These are phyloP conservation scores for Silurus asotus DNA, from an alignment of 2,113 vertebrate genomes.

Conservation along the genomic window DNA sequence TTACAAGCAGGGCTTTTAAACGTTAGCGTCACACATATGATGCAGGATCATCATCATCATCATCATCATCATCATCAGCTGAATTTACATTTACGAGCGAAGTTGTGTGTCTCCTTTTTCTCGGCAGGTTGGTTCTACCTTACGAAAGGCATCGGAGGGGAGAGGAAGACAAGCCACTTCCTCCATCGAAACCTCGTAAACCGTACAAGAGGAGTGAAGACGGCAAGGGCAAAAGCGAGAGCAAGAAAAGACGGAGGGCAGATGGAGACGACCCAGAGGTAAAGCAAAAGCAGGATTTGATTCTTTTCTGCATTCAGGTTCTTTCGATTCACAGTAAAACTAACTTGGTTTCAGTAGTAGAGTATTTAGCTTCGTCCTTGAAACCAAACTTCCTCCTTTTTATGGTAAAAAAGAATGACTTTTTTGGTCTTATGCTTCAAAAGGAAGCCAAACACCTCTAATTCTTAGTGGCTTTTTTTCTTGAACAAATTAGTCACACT, in stretches of 20 bases:
- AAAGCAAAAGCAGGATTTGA: not conserved
- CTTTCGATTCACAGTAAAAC: not conserved
- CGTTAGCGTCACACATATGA: not conserved
- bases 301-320: not conserved
- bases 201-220: constrained; percentile 82
- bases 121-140: constrained; percentile 84
- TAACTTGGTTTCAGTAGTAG: not conserved
- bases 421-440: not conserved
- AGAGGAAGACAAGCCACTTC: constrained; percentile 90
- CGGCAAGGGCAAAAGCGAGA: constrained; percentile 64
- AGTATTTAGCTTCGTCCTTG: not conserved
- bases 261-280: constrained; percentile 72
- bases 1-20: not conserved
- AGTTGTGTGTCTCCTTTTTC: not conserved
- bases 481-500: not conserved
- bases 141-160: constrained; percentile 89
- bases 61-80: too few species aligned
- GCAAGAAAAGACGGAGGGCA: constrained; percentile 71
- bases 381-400: not conserved
- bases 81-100: too few species aligned
- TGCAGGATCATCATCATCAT: too few species aligned
- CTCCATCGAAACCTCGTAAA: constrained; percentile 84
- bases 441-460: not conserved
- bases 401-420: not conserved
- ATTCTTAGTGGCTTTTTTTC: not conserved